Base-by-base conservation (phyloP, 2,797 vertebrate species). In the Lepilemur septentrionalis region DNA sequence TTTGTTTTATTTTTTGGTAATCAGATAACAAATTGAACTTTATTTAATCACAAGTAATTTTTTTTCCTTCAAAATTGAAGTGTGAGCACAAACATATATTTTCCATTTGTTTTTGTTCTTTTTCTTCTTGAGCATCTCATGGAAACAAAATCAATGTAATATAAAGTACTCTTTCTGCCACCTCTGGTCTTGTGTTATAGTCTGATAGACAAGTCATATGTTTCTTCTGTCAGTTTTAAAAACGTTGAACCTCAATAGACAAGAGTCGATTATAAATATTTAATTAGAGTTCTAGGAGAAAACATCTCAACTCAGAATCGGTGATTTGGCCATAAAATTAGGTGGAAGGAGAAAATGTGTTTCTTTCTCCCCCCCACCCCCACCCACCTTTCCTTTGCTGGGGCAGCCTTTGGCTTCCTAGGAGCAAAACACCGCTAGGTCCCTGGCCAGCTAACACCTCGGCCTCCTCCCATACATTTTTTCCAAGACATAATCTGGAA, bases 1-100 rank as follows among this genome's bases (percentile, higher is more conserved):
- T 89, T 94, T 91, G 57, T 86, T 72, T 97, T 97, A 89, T 46
- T 83, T 91, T 81, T 75, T 96, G n/a, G 50, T 96, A 93, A 97
- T 97, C 91, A 95, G 48, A 94, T 97, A 95, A 96, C 92, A 96
- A 85, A 88, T 93, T 93, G 48, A 97, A 90, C 72, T 93, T 97
- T 30, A 69, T 83, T 95, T 89, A 94, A 78, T 97, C 88, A 75
- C 67, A 95, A 91, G 28, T 88, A 38, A 97, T 97, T 97, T 98
- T 98, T 83, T 84, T 79, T 59, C 86, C 86, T 92, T 43, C 70
- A 69, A 84, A 78, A 79, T 95, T 89, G 93, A 81, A 69, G 11
- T 80, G 32, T 90, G 89, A 98, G n/a, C 55, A 43, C 38, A 81
- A 93, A 92, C 50, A 91, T 89, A 79, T 98, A 35, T 92, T 65